These are phyloP conservation scores for Mylabris sibirica DNA, from an alignment of 2,888 invertebrate species.

Conservation along the genomic window DNA sequence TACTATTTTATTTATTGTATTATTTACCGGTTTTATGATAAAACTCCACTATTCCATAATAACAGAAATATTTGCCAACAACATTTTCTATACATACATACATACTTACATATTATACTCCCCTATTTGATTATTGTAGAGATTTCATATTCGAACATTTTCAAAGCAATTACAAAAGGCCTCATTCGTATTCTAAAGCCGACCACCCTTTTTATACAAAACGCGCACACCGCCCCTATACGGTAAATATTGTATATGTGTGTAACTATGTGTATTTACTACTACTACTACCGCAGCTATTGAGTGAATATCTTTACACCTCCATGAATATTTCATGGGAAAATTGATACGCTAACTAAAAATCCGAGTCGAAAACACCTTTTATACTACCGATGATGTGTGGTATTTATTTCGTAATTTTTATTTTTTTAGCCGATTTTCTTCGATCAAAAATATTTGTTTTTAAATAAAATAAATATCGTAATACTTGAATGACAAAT, in stretches of 20 bases:
- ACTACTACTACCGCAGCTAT: too few species aligned
- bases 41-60: slow-evolving; percentile 24
- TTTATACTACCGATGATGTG: background rate
- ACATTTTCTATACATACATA: slow-evolving; percentile 9
- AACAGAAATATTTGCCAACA: slow-evolving; percentile 2
- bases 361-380: slow-evolving; percentile 21
- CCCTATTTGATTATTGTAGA: slow-evolving; percentile 38
- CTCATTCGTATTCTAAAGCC: slow-evolving; percentile 39
- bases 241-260: slow-evolving; percentile 23
- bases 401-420: background rate
- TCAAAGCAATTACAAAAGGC: slow-evolving; percentile 42
- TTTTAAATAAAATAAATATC: slow-evolving; percentile 3
- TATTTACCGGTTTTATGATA: slow-evolving; percentile 29
- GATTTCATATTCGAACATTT: slow-evolving; percentile 42
- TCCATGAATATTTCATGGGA: slow-evolving; percentile 33
- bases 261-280: slow-evolving; percentile 15
- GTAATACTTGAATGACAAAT: background rate
- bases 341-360: slow-evolving; percentile 34
- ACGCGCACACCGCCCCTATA: slow-evolving; percentile 20
- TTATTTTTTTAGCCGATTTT: background rate
- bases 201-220: slow-evolving; percentile 33
- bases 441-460: too few species aligned
- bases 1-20: background rate
- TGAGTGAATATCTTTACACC: slow-evolving; percentile 29
- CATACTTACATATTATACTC: too few species aligned